Evolutionary conservation across 1,140 invertebrate species (phyloP), one percentile per base, ranked within the genome.

Genomic region (Ceratoteleas bidentatus): DNA sequence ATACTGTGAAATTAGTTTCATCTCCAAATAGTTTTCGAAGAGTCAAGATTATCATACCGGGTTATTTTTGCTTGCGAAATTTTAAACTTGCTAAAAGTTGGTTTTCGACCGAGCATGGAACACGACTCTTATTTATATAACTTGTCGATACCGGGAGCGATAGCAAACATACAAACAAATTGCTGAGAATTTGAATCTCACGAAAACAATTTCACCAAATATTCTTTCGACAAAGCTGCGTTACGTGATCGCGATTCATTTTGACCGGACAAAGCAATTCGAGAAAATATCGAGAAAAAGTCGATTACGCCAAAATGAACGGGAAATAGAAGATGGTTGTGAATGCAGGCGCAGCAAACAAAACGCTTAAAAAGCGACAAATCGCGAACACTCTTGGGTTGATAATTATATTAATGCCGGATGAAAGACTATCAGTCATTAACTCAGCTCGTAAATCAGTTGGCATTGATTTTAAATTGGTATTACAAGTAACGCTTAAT

Each of bases 361-460:
- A 52, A 69, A 45, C 38, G 14, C 40, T 24, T 3, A 66, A 54
- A 56, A 13, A 10, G 49, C 52, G 10, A 11, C 36, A 11, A 40
- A 2, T 2, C 10, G 10, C 6, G 10, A 40, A 11, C 36, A 40
- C 36, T 40, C 34, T 9, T 36, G 9, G 34, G 8, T 32, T 61
- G 36, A 53, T 75, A 68, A 76, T 68, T 61, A 76, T 68, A 68
- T 68, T 60, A 76, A 68, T 62, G n/a, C 53, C 11, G 24, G 52
- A n/a, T n/a, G 53, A 56, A 49, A 43, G 57, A 64, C 69, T 60
- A 61, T 61, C 34, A 64, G 34, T 49, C 38, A 68, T 61, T 61
- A 62, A 43, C 32, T 32, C n/a, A 0, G 0, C 47, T 68, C 40
- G 34, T 58, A 53, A 69, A 77, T 57, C 50, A 68, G 52, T 62